Evolutionary conservation across 2,113 vertebrate species (phyloP).

Genomic region (Mormoops blainvillei): DNA sequence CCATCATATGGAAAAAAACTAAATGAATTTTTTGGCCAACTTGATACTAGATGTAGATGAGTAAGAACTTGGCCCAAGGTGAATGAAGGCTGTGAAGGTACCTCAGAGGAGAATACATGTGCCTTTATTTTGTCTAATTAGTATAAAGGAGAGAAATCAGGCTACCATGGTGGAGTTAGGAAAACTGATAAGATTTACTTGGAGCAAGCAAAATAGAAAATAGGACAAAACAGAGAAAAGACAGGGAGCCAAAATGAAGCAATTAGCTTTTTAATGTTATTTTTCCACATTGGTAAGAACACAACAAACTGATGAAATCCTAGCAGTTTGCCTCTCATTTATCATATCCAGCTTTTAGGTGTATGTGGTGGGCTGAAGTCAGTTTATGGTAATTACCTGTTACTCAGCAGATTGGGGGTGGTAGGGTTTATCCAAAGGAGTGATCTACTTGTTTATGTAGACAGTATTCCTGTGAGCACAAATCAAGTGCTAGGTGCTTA

Average conservation of each 20-base stretch:
- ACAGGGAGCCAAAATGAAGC: background rate
- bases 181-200: background rate
- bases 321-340: background rate
- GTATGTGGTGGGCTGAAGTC: background rate
- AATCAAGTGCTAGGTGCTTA: background rate
- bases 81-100: background rate
- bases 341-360: background rate
- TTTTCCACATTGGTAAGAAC: background rate
- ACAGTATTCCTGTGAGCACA: background rate
- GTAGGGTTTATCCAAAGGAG: background rate
- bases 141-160: background rate
- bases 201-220: slow-evolving; percentile 2
- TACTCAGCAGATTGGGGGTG: background rate
- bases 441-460: background rate
- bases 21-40: too few relatives aligned
- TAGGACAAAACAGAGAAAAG: background rate
- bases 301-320: background rate
- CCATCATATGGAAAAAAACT: too few relatives aligned
- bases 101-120: background rate
- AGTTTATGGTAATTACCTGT: background rate
- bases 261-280: background rate
- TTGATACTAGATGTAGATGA: background rate
- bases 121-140: background rate
- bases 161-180: background rate
- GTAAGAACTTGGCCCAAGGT: background rate